These are phyloP conservation scores for Dioctria rufipes DNA, from an alignment of 2,888 invertebrate species.

Conservation along the genomic window DNA sequence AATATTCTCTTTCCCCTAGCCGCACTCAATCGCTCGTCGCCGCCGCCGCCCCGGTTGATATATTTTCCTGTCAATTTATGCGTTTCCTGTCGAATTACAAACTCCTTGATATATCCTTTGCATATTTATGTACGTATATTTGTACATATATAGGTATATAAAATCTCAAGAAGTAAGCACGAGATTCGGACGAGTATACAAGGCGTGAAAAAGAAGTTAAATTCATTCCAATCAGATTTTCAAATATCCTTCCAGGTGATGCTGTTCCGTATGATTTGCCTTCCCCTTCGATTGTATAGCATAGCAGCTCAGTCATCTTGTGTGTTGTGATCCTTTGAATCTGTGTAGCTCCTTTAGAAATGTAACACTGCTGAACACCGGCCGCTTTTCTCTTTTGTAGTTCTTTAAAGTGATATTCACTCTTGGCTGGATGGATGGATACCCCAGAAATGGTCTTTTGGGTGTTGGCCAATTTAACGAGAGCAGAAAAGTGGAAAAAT, in stretches of 20 bases:
- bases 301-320: no score
- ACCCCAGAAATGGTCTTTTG: slow-evolving; percentile 30
- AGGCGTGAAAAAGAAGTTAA: slow-evolving; percentile 44
- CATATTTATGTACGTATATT: slow-evolving; percentile 18
- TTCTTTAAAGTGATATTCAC: slow-evolving; percentile 30
- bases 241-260: slow-evolving; percentile 55
- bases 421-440: background rate
- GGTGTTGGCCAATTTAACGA: slow-evolving; percentile 27
- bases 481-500: slow-evolving; percentile 26
- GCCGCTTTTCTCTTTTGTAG: slow-evolving; percentile 19
- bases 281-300: background rate
- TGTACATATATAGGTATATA: background rate
- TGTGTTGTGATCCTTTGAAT: no score
- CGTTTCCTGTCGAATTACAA: slow-evolving; percentile 35
- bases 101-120: slow-evolving; percentile 36
- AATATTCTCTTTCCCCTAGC: slow-evolving; percentile 11
- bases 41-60: background rate
- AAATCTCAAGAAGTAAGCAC: slow-evolving; percentile 31
- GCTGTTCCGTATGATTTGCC: slow-evolving; percentile 51
- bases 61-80: slow-evolving; percentile 43
- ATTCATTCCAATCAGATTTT: slow-evolving; percentile 57
- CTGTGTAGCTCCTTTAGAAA: no score
- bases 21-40: slow-evolving; percentile 11
- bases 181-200: slow-evolving; percentile 21
- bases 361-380: background rate